These are phyloP conservation scores for Odocoileus virginianus DNA, from an alignment of 2,113 vertebrate genomes.

Conservation along the genomic window DNA sequence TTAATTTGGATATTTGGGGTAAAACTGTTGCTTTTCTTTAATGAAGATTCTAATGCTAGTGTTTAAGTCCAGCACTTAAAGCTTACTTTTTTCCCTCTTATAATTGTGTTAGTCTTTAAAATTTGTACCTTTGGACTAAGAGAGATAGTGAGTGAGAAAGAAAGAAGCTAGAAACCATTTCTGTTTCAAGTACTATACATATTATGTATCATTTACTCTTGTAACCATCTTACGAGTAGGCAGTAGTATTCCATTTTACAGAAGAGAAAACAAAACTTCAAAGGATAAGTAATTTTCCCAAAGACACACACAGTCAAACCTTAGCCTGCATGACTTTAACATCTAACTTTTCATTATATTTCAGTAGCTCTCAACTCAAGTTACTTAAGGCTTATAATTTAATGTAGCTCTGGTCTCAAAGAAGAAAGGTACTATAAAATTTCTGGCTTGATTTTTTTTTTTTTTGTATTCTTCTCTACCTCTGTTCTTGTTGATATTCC, in stretches of 20 bases:
- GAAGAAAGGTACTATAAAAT: not conserved
- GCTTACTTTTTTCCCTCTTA: not conserved
- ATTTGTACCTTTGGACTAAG: not conserved
- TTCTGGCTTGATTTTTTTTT: not conserved
- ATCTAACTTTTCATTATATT: not conserved
- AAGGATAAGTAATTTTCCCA: not conserved
- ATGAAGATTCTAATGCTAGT: not conserved
- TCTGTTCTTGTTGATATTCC: not conserved
- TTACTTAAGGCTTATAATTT: not conserved
- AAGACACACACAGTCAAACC: not conserved
- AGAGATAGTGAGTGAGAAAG: slow-evolving; percentile 5
- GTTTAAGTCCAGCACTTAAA: not conserved
- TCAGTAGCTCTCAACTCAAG: not conserved
- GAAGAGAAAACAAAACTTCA: not conserved
- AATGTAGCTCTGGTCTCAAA: not conserved
- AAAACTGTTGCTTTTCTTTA: slow-evolving; percentile 11
- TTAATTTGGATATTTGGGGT: not conserved
- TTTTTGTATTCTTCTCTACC: not conserved
- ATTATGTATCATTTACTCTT: not conserved
- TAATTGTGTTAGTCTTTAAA: slow-evolving; percentile 3
- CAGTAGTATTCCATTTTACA: not conserved
- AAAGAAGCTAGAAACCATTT: not conserved
- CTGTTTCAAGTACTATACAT: not conserved
- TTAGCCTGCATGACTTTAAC: not conserved
- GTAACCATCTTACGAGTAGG: not conserved